Evolutionary conservation across 1,140 invertebrate species (phyloP).

Genomic region (Drosophila nikananu): DNA sequence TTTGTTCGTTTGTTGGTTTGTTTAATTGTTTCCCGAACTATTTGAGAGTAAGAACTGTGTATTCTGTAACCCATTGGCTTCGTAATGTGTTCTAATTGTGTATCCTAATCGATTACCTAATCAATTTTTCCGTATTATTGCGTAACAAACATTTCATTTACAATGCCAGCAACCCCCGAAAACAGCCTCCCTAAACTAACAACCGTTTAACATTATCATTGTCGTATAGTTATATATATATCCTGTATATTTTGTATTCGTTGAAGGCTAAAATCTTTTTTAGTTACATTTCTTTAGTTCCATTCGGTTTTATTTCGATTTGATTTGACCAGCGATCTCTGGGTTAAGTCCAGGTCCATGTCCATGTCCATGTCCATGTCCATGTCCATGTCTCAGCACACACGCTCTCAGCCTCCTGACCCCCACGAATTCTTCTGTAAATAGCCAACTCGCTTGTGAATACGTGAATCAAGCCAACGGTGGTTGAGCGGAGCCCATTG

Average conservation of each 20-base stretch:
- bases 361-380: conserved; percentile 28
- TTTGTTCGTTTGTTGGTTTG: conserved; percentile 68
- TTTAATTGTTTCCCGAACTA: conserved; percentile 45
- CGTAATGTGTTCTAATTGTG: conserved; percentile 74
- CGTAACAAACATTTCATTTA: conserved; percentile 35
- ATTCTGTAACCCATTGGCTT: conserved; percentile 73
- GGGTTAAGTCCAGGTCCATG: conserved; percentile 12
- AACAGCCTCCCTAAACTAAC: neutral
- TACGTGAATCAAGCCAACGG: conserved; percentile 20
- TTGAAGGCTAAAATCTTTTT: conserved; percentile 32
- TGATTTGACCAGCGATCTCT: conserved; percentile 21
- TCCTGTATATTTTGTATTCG: conserved; percentile 14
- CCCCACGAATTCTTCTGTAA: conserved; percentile 29
- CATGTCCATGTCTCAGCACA: conserved; percentile 27
- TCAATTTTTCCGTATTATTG: conserved; percentile 38
- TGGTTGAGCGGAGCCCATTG: conserved; percentile 10
- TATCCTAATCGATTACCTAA: conserved; percentile 40
- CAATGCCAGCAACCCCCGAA: neutral
- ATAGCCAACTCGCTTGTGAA: conserved; percentile 47
- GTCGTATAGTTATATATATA: conserved; percentile 25
- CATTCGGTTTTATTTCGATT: conserved; percentile 18
- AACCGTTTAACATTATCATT: conserved; percentile 28
- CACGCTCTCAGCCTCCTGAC: conserved; percentile 16
- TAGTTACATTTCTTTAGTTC: conserved; percentile 10
- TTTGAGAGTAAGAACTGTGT: conserved; percentile 75